Evolutionary conservation across 2,113 vertebrate genomes (phyloP), one percentile per base, ranked within the genome.

Genomic region (Alligator sinensis): DNA sequence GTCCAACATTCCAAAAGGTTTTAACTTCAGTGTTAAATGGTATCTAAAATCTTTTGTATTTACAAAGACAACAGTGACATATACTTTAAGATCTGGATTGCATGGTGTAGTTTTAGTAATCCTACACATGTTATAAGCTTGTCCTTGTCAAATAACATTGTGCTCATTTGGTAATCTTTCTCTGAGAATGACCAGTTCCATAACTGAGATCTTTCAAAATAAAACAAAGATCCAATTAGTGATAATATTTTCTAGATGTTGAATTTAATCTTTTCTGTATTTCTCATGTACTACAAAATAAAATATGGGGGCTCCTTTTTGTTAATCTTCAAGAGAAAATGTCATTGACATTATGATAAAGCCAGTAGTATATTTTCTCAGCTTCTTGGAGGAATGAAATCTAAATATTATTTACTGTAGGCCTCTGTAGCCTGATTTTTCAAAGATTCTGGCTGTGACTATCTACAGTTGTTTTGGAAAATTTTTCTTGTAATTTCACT

Each of bases 161-260:
- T 98, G 98, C 95, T 98, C 97, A 98, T 98, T 98, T 98, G n/a
- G 92, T 95, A 88, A 94, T 93, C 91, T 92, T 93, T 84, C 63
- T 94, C 89, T 87, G 86, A 81, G 97, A 98, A 96, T 98, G 97
- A 97, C 96, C 98, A 97, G 64, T 96, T 98, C 97, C 90, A 96
- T 96, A 94, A 87, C 91, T 72, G 34, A 63, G 83, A 96, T 93
- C 97, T 96, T 94, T 94, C 77, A 83, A 93, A 97, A 95, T 80
- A 90, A 95, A 95, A 81, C 89, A 95, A 84, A 94, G 93, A 97
- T 97, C 96, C 63, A 0, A 1, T 97, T 97, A 97, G 54, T 47
- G 28, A 9, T 92, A 95, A 96, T 79, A 95, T 95, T 82, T 93
- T 91, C 91, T 91, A 92, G 96, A 91, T 88, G 81, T 96, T 90